Evolutionary conservation across 2,797 vertebrate species (phyloP), one percentile per base, ranked within the genome.

Genomic region (Phrynocephalus forsythii): DNA sequence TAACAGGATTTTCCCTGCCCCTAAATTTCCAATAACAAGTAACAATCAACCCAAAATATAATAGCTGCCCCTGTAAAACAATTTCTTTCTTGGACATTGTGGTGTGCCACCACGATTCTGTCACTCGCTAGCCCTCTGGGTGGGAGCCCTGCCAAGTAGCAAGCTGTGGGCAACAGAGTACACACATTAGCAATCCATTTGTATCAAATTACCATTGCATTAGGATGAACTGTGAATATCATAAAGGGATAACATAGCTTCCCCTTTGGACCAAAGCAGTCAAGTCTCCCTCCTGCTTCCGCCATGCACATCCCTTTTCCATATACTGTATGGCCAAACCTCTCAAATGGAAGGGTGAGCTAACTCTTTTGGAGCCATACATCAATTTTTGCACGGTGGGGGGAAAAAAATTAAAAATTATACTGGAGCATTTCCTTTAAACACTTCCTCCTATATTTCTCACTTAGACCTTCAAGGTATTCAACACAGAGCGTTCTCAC

Each of bases 131-230:
- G 63, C 60, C 83, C 68, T 66, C 44, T 81, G 24, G n/a, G 44
- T 81, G 60, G 78, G 69, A 85, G 18, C 22, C n/a, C 83, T 38
- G 83, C 78, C 87, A 80, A 80, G 44, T 73, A 16, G 44, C 44
- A 84, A 26, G 15, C 82, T 75, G 83, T 80, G 44, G 44, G 38
- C 56, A 85, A 72, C 3, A n/a, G 56, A n/a, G 56, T 16, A 28
- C 83, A 84, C 56, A 56, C 44, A 80, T 88, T 85, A 88, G 48
- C 69, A 75, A 86, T 77, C 38, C 71, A 76, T 86, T 30, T 88
- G 20, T 50, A 67, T 56, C 44, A 73, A 80, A 88, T 88, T 73
- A 88, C 80, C 44, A 33, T 33, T 9, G 15, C 33, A 84, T 73
- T 48, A 79, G 68, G 60, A 67, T 38, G 18, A 84, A 44, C 82